Conservation (phyloP, 2,113 vertebrate genomes). For the Serilophus lunatus region DNA sequence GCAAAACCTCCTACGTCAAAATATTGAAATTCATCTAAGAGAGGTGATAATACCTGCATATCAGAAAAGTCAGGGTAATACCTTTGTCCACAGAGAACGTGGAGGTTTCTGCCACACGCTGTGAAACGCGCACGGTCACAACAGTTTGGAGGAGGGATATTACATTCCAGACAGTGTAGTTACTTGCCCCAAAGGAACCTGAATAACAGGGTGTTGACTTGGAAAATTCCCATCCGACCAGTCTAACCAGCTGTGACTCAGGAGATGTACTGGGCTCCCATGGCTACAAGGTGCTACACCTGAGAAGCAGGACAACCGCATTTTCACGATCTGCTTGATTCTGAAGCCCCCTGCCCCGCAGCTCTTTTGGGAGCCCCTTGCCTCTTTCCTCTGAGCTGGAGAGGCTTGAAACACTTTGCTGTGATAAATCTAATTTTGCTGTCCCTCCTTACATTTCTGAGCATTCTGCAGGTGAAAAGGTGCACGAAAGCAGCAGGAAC, state of each 20-base stretch:
- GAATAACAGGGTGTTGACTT: slow-evolving; percentile 31
- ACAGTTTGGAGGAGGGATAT: background rate
- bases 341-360: background rate
- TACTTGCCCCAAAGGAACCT: slow-evolving; percentile 19
- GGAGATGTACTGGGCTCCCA: background rate
- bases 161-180: background rate
- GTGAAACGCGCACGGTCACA: background rate
- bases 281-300: background rate
- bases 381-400: background rate
- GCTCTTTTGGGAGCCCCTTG: background rate
- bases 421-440: background rate
- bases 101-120: background rate
- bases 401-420: background rate
- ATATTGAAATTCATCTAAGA: background rate
- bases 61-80: background rate
- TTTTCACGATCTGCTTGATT: background rate
- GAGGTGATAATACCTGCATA: background rate
- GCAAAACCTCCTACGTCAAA: background rate
- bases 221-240: slow-evolving; percentile 40
- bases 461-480: accelerated
- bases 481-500: background rate
- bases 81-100: background rate
- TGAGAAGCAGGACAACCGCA: accelerated
- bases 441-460: accelerated
- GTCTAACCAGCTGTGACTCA: background rate